Evolutionary conservation across 1,140 invertebrate species (phyloP).

Genomic region (Ceratosolen fusciceps): DNA sequence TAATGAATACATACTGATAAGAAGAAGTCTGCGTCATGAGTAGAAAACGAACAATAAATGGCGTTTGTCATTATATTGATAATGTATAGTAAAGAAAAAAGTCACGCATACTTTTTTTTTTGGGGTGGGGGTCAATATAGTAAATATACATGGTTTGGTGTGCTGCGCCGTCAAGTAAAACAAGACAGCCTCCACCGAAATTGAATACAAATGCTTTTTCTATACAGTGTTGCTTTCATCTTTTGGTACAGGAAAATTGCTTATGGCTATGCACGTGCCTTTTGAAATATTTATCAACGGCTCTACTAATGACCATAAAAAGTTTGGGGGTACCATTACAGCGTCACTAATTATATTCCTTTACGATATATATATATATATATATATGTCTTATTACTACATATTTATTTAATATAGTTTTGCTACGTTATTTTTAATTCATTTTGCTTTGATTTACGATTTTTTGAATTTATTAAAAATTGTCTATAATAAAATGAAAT

Average conservation of each 20-base stretch:
- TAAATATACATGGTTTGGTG: background rate
- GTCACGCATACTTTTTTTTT: background rate
- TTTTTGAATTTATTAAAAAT: too few relatives aligned
- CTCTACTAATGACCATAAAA: slow-evolving; percentile 31
- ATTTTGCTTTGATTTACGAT: too few relatives aligned
- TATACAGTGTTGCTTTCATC: background rate
- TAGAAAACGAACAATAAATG: background rate
- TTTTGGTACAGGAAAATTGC: background rate
- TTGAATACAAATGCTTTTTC: slow-evolving; percentile 43
- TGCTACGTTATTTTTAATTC: too few relatives aligned
- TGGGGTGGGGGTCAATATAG: background rate
- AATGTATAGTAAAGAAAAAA: slow-evolving; percentile 25
- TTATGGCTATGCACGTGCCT: background rate
- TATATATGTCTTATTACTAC: too few relatives aligned
- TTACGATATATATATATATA: too few relatives aligned
- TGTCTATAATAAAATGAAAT: too few relatives aligned
- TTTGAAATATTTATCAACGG: background rate
- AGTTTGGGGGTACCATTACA: background rate
- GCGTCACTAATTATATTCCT: too few relatives aligned
- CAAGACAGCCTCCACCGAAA: slow-evolving; percentile 19
- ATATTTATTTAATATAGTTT: too few relatives aligned
- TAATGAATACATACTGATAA: too few relatives aligned
- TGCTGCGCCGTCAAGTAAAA: background rate
- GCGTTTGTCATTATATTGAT: background rate
- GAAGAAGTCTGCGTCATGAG: background rate